phyloP scores from a whole-genome alignment of 1,140 invertebrate genomes.

The Amyelois transitella region DNA sequence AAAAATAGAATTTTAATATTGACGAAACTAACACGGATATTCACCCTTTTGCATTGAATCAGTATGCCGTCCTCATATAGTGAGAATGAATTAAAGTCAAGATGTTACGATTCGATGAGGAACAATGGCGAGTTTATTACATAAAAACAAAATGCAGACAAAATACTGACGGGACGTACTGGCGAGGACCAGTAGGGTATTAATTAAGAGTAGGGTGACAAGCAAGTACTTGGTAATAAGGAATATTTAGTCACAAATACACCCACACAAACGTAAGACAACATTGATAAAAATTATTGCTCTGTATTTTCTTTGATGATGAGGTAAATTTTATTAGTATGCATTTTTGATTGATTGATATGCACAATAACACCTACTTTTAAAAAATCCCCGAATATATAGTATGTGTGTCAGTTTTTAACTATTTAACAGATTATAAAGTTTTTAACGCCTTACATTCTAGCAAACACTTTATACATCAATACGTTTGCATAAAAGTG shows the following conservation, averaged over 20 bases:
- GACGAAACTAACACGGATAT: slow-evolving; percentile 3
- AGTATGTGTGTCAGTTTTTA: no score
- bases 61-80: slow-evolving; percentile 62
- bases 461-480: no score
- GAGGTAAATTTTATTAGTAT: no score
- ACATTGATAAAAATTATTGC: no score
- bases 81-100: slow-evolving; percentile 67
- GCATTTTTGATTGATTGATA: no score
- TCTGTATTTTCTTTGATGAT: no score
- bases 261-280: no score
- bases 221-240: slow-evolving; percentile 13
- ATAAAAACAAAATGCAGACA: slow-evolving; percentile 63
- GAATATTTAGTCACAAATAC: neutral
- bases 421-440: no score
- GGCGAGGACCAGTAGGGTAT: slow-evolving; percentile 37
- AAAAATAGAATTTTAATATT: neutral
- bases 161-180: slow-evolving; percentile 46
- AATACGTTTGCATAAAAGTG: no score
- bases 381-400: no score
- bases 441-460: no score
- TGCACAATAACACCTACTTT: no score
- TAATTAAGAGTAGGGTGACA: slow-evolving; percentile 68
- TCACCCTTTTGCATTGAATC: slow-evolving; percentile 39
- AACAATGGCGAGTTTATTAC: slow-evolving; percentile 62
- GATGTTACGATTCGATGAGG: slow-evolving; percentile 62